phyloP scores from a whole-genome alignment of 2,797 vertebrate genomes.

The Darevskia mixta region DNA sequence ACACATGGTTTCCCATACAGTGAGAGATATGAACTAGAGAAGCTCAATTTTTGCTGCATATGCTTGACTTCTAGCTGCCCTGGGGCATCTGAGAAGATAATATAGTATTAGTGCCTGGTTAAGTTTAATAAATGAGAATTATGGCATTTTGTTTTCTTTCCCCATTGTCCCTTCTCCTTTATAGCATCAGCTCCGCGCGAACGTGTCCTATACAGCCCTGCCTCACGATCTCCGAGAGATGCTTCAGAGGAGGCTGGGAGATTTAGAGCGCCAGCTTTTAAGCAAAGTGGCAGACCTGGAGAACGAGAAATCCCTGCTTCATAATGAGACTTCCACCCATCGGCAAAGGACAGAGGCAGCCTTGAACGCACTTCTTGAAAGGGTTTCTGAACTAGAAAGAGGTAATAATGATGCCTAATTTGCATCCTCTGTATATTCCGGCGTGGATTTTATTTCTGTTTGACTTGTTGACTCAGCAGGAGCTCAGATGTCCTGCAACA shows the following conservation, averaged over 20 bases:
- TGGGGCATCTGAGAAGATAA: background rate
- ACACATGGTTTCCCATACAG: background rate
- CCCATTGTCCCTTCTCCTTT: conserved; percentile 9
- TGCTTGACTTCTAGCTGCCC: background rate
- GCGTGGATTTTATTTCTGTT: background rate
- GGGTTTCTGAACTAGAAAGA: conserved; percentile 94
- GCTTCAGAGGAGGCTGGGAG: conserved; percentile 90
- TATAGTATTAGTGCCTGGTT: background rate
- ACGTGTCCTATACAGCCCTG: conserved; percentile 85
- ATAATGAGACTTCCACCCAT: conserved; percentile 93
- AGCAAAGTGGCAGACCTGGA: conserved; percentile 94
- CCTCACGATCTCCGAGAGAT: conserved; percentile 91
- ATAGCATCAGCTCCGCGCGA: conserved; percentile 92
- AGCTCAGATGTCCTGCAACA: background rate
- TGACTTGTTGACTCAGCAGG: background rate
- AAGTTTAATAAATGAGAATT: background rate
- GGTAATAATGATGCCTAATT: conserved; percentile 74
- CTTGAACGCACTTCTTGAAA: conserved; percentile 89
- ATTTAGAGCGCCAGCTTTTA: conserved; percentile 93
- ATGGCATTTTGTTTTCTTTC: background rate
- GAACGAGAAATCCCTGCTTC: conserved; percentile 92
- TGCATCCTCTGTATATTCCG: rapidly evolving
- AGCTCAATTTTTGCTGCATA: background rate
- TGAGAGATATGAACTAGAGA: background rate
- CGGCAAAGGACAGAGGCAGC: conserved; percentile 91